Percentiles rank a stretch among this genome's conserved stretches.
phyloP scores from a whole-genome alignment of 2,888 invertebrate species.

The Meliscaeva auricollis region DNA sequence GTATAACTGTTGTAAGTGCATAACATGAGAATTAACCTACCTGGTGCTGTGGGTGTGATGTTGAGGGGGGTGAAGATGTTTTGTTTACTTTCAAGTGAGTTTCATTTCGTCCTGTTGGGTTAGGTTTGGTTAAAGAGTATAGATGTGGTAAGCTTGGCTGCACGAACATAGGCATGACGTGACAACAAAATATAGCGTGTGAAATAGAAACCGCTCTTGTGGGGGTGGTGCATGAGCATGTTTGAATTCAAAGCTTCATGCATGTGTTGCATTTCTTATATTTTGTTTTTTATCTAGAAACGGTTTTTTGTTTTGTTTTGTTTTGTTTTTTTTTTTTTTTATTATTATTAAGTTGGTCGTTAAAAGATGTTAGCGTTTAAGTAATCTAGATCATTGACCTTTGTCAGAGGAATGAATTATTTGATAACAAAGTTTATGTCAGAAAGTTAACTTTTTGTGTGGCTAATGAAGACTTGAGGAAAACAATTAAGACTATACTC shows the following conservation, averaged over 20 bases:
- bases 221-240: constrained; percentile 37
- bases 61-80: constrained; percentile 19
- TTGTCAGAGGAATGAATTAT: neutral
- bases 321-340: neutral
- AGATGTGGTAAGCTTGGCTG: constrained; percentile 22
- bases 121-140: constrained; percentile 37
- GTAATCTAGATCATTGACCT: constrained; percentile 59
- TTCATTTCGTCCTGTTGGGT: constrained; percentile 18
- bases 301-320: constrained; percentile 10
- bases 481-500: neutral
- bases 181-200: constrained; percentile 61
- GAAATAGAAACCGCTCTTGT: constrained; percentile 34
- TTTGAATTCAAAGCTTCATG: neutral
- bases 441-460: neutral
- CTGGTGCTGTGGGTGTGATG: constrained; percentile 19
- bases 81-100: constrained; percentile 66
- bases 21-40: neutral
- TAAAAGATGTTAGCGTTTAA: constrained; percentile 19
- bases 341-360: neutral
- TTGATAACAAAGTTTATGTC: neutral
- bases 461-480: neutral
- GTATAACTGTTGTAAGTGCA: constrained; percentile 11
- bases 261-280: neutral
- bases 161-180: constrained; percentile 67
- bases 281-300: constrained; percentile 4